Conservation (phyloP, 2,888 invertebrate genomes). For the Polydesmus complanatus region DNA sequence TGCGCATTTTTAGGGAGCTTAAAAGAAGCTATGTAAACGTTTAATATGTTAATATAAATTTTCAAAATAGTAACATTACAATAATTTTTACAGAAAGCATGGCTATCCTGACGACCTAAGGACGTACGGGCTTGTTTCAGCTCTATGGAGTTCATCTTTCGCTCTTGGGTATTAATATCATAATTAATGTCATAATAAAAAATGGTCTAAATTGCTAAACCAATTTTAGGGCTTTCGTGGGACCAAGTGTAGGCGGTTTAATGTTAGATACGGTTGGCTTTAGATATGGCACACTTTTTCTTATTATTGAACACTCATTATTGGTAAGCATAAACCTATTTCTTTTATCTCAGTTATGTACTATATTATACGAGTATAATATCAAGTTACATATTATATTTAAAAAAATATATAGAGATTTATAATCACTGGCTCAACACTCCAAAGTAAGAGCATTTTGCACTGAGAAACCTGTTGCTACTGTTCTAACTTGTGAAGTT, state of each 20-base stretch:
- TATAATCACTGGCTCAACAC: too few relatives aligned
- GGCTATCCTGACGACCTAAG: conserved; percentile 72
- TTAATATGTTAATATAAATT: neutral
- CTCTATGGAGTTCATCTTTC: conserved; percentile 78
- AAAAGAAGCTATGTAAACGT: conserved; percentile 59
- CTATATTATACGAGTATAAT: too few relatives aligned
- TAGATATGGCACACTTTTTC: conserved; percentile 52
- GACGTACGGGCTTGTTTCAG: conserved; percentile 78
- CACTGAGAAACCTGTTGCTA: too few relatives aligned
- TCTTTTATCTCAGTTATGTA: too few relatives aligned
- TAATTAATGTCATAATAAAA: neutral
- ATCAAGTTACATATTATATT: too few relatives aligned
- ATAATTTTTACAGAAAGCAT: conserved; percentile 47
- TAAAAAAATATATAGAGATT: too few relatives aligned
- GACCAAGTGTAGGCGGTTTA: conserved; percentile 38
- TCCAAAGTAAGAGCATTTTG: too few relatives aligned
- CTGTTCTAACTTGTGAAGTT: too few relatives aligned
- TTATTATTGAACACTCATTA: conserved; percentile 48
- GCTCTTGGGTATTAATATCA: conserved; percentile 50
- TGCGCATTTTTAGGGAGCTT: conserved; percentile 75
- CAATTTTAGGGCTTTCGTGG: conserved; percentile 48
- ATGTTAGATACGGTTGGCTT: conserved; percentile 45
- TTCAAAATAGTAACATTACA: conserved; percentile 17
- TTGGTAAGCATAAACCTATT: conserved; percentile 53
- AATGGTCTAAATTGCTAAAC: neutral